These are phyloP conservation scores for Heteromurus nitidus DNA, from an alignment of 2,888 invertebrate genomes.

Conservation along the genomic window DNA sequence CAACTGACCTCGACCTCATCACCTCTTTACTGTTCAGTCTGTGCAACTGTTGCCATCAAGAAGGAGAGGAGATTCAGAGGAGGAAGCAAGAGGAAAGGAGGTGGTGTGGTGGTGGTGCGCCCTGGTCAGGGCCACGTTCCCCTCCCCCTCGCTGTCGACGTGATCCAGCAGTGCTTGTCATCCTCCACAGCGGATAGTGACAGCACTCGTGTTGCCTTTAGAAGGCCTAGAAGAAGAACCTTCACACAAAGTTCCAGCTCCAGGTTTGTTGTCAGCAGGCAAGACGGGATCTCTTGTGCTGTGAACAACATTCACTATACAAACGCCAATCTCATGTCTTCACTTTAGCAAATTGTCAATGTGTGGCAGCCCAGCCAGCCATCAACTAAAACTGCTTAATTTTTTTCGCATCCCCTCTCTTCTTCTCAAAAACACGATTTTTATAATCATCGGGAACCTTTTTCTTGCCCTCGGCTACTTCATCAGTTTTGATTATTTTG, in stretches of 20 bases:
- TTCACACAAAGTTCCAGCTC: constrained; percentile 7
- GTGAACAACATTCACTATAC: constrained; percentile 49
- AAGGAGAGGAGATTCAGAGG: constrained; percentile 22
- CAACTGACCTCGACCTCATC: constrained; percentile 27
- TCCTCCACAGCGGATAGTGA: constrained; percentile 17
- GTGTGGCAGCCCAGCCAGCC: constrained; percentile 55
- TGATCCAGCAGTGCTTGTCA: constrained; percentile 37
- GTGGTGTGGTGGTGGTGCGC: constrained; percentile 60
- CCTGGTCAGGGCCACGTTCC: constrained; percentile 56
- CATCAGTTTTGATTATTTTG: background rate
- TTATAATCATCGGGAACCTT: constrained; percentile 22
- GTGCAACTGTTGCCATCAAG: constrained; percentile 30
- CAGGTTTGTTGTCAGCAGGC: constrained; percentile 48
- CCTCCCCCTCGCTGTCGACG: constrained; percentile 49
- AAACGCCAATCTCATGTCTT: constrained; percentile 53
- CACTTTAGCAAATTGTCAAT: constrained; percentile 56
- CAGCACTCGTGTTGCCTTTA: constrained; percentile 31
- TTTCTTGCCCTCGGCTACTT: constrained; percentile 18
- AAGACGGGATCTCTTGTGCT: constrained; percentile 48
- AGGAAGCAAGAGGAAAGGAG: constrained; percentile 29
- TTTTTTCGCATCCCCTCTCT: constrained; percentile 51
- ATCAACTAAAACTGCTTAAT: constrained; percentile 53
- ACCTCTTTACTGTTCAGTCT: constrained; percentile 37
- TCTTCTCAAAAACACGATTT: constrained; percentile 28
- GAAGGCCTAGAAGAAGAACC: constrained; percentile 11